Percentiles rank a stretch among this genome's conserved stretches.
These are phyloP conservation scores for Caenorhabditis tropicalis DNA, from an alignment of 1,140 invertebrate genomes.

Conservation along the genomic window DNA sequence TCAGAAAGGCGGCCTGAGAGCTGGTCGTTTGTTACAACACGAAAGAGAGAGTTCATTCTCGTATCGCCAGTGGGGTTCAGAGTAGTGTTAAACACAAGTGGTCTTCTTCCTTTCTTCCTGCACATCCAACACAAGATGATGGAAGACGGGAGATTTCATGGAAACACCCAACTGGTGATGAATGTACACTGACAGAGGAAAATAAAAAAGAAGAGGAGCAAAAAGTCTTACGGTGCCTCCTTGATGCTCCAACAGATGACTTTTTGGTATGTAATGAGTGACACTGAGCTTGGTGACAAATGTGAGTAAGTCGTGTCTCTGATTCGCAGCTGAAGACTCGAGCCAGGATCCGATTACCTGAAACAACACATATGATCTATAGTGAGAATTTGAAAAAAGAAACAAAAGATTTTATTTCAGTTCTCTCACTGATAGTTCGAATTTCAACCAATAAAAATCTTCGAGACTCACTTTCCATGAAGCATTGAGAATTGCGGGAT, in stretches of 20 bases:
- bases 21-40: slow-evolving; percentile 15
- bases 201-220: not conserved
- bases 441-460: not conserved
- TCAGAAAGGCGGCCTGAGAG: slow-evolving; percentile 18
- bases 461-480: slow-evolving; percentile 49
- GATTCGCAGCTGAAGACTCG: slow-evolving; percentile 12
- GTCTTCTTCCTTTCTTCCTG: no score
- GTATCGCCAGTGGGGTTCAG: slow-evolving; percentile 31
- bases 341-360: slow-evolving; percentile 46
- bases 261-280: slow-evolving; percentile 45
- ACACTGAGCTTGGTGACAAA: slow-evolving; percentile 45
- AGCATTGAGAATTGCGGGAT: slow-evolving; percentile 48
- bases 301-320: slow-evolving; percentile 5
- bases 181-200: slow-evolving; percentile 6
- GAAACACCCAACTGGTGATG: not conserved
- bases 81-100: slow-evolving; percentile 43
- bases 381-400: not conserved
- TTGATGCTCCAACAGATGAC: slow-evolving; percentile 39
- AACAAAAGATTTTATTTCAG: not conserved
- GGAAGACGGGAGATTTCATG: slow-evolving; percentile 14
- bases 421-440: not conserved
- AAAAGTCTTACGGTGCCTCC: slow-evolving; percentile 3
- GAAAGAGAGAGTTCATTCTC: slow-evolving; percentile 13
- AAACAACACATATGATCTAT: not conserved
- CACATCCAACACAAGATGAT: not conserved